These are phyloP conservation scores for Aptenodytes forsteri DNA, from an alignment of 2,113 vertebrate species.

Conservation along the genomic window DNA sequence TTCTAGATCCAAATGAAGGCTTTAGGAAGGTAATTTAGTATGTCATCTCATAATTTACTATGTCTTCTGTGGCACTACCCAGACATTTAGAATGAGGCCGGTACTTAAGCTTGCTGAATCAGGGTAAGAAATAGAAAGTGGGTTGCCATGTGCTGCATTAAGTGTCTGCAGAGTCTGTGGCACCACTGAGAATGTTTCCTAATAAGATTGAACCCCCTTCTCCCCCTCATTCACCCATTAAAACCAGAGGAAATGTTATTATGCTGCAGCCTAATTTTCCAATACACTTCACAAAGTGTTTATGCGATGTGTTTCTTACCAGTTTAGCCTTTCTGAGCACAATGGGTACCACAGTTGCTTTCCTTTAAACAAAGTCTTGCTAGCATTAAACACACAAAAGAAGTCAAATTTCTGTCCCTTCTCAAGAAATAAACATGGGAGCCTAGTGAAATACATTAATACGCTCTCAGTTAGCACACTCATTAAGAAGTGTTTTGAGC, in stretches of 20 bases:
- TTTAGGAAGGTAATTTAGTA: not conserved
- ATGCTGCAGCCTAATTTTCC: not conserved
- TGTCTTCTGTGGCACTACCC: not conserved
- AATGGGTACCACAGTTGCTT: not conserved
- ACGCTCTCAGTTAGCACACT: slow-evolving; percentile 54
- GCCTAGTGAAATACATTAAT: slow-evolving; percentile 39
- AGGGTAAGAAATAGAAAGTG: not conserved
- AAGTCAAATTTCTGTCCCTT: not conserved
- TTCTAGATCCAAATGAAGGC: not conserved
- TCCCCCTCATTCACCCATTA: not conserved
- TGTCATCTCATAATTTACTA: not conserved
- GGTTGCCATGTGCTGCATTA: not conserved
- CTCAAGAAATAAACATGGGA: slow-evolving; percentile 48
- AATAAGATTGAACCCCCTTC: not conserved
- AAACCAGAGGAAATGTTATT: not conserved
- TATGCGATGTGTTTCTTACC: not conserved
- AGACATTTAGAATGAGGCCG: not conserved
- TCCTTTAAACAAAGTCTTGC: slow-evolving; percentile 9
- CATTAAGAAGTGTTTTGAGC: slow-evolving; percentile 45
- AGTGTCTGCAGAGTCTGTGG: not conserved
- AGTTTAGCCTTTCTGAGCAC: slow-evolving; percentile 1
- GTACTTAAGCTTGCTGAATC: not conserved
- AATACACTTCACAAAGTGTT: slow-evolving; percentile 1
- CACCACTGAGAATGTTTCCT: not conserved
- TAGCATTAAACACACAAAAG: slow-evolving; percentile 10